Evolutionary conservation across 92 coral and sea anemone genomes (phyloP), one percentile per base, ranked within the genome.

Genomic region (Porites lobata): DNA sequence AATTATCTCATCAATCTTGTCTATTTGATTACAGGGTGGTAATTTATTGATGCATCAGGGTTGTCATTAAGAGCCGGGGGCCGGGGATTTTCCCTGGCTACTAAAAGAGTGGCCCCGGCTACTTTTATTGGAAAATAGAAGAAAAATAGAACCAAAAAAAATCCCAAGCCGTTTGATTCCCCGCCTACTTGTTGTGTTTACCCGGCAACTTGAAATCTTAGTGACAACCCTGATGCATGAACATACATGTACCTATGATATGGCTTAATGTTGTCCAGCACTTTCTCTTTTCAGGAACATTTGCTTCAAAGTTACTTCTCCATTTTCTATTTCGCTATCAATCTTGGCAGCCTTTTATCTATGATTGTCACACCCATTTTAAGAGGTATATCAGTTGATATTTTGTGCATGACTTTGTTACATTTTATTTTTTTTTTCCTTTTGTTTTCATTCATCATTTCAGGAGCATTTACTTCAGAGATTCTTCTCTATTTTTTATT

Each of bases 241-340:
- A 54, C 3, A 54, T 54, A 7, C 58, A 53, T 53, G 58, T 54
- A 56, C 4, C 14, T 56, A 12, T 38, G 47, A 38, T 38, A 56
- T 56, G 72, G 38, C 32, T 12, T 52, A 1, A n/a, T 1, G 10
- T 56, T 32, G n/a, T 15, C 0, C 13, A 13, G 38, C 72, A 43
- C 51, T 18, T 77, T 66, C 54, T 58, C 4, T 12, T 86, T 91
- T 50, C 90, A 98, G 99, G 98, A 95, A 79, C 83, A 92, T 84
- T 90, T 98, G 17, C 94, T 98, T 57, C 98, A 98, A 43, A 94
- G 98, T 47, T 98, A 95, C 85, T 98, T 98, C 87, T 98, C 99
- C 69, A 98, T 98, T 76, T 98, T 98, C 81, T 98, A 98, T 87
- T 98, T 98, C 89, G 98, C 99, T 10, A 98, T 98, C 76, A 98